Base-by-base conservation (phyloP, 1,140 invertebrate genomes). In the Lasioglossum albipes region DNA sequence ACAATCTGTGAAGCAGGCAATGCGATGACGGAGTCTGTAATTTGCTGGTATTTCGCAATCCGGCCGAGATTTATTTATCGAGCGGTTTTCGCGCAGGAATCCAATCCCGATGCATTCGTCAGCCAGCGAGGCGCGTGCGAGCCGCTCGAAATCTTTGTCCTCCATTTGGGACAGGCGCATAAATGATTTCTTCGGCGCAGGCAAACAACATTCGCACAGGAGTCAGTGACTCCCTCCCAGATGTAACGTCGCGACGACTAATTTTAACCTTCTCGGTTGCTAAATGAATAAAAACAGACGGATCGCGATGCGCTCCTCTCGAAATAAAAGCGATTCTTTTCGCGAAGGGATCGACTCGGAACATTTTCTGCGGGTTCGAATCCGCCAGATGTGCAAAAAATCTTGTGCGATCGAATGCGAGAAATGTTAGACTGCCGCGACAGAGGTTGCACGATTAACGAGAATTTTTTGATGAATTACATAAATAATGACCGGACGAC, bases 251-350 rank as follows among this genome's bases (percentile, higher is more conserved):
- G 69, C 82, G 76, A 42, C 83, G 84, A 85, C 87, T 90, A 90
- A 89, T 88, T 89, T 90, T 90, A 90, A 88, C 89, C 85, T 85
- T 72, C 83, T 85, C 75, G 57, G 62, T 73, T 45, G 75, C 70
- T 70, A 84, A 77, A 84, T 85, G 84, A 84, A 89, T 76, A 87
- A 87, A 85, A 84, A 84, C 82, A 87, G 73, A 83, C 61, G 66
- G 66, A 79, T 79, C 49, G 82, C 68, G 87, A 84, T 69, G 75
- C 68, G 62, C 69, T 79, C 54, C 69, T 65, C 61, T 69, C 79
- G 79, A 88, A 88, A 89, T 88, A 89, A 88, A 83, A 76, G 77
- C 77, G 70, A 66, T 57, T 79, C n/a, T 79, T 73, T 42, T 27
- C 22, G n/a, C 6, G 1, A 7, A 1, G 16, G 18, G 57, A 57